Percentiles rank a stretch among this genome's conserved stretches.
phyloP scores from a whole-genome alignment of 2,888 invertebrate species.

The Dicyrtoma fusca region DNA sequence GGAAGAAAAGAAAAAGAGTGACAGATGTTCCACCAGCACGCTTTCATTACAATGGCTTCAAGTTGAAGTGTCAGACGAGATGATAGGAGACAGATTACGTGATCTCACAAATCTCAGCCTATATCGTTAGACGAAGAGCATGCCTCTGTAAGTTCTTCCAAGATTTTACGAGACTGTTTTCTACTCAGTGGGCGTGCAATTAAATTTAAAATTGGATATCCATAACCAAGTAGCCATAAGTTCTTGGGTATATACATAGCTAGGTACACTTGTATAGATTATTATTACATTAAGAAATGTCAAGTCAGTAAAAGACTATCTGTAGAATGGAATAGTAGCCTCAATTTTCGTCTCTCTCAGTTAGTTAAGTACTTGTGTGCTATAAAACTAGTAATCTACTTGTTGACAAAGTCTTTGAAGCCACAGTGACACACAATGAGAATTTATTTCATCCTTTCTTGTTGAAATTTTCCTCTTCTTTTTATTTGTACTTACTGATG shows the following conservation, averaged over 20 bases:
- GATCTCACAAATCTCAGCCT: not conserved
- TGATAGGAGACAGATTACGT: constrained; percentile 21
- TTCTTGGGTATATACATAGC: not conserved
- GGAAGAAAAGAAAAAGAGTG: no score
- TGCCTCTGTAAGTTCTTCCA: no score
- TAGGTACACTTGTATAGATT: not conserved
- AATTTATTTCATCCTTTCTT: constrained; percentile 12
- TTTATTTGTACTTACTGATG: no score
- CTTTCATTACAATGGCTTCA: no score
- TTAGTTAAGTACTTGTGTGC: no score
- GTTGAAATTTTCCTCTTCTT: not conserved
- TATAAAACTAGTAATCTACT: not conserved
- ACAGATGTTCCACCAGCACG: no score
- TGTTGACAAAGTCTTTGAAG: not conserved
- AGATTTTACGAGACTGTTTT: no score
- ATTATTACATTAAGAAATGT: constrained; percentile 1
- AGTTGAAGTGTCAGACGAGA: no score
- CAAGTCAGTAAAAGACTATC: not conserved
- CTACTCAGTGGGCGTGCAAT: constrained; percentile 18
- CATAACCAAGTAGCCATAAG: constrained; percentile 24
- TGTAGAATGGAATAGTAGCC: not conserved
- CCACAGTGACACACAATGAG: constrained; percentile 19
- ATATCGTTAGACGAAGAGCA: no score
- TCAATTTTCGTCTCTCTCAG: constrained; percentile 10
- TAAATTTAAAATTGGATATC: constrained; percentile 21